Percentiles rank a stretch among this genome's conserved stretches.
phyloP scores from a whole-genome alignment of 2,797 vertebrate genomes.

The Crocidura indochinensis region DNA sequence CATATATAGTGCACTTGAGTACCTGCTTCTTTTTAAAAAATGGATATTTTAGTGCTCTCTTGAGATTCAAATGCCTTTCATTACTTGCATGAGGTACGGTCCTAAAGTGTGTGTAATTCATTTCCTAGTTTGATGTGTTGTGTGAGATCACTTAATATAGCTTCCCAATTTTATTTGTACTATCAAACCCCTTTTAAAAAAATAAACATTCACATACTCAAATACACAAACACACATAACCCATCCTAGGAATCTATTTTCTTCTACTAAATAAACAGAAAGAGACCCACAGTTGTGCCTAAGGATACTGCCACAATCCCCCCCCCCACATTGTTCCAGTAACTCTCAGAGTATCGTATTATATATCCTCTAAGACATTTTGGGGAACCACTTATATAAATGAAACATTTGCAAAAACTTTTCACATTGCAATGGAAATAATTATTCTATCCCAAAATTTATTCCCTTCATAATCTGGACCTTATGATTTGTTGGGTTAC shows the following conservation, averaged over 20 bases:
- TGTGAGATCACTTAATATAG: background rate
- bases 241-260: too few relatives aligned
- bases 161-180: too few relatives aligned
- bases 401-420: constrained; percentile 54
- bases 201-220: too few relatives aligned
- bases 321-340: too few relatives aligned
- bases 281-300: too few relatives aligned
- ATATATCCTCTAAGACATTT: too few relatives aligned
- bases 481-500: constrained; percentile 30
- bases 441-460: constrained; percentile 4
- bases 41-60: constrained; percentile 1
- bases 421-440: constrained; percentile 46
- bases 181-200: too few relatives aligned
- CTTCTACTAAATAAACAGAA: too few relatives aligned
- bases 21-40: constrained; percentile 2
- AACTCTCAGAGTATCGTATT: too few relatives aligned
- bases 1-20: background rate
- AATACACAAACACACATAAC: too few relatives aligned
- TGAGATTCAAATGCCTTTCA: constrained; percentile 40
- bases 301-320: too few relatives aligned
- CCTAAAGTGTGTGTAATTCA: constrained; percentile 16
- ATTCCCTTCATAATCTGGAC: background rate
- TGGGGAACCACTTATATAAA: background rate
- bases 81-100: background rate
- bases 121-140: constrained; percentile 45